These are phyloP conservation scores for Phyllotis vaccarum DNA, from an alignment of 2,797 vertebrate species.

Conservation along the genomic window DNA sequence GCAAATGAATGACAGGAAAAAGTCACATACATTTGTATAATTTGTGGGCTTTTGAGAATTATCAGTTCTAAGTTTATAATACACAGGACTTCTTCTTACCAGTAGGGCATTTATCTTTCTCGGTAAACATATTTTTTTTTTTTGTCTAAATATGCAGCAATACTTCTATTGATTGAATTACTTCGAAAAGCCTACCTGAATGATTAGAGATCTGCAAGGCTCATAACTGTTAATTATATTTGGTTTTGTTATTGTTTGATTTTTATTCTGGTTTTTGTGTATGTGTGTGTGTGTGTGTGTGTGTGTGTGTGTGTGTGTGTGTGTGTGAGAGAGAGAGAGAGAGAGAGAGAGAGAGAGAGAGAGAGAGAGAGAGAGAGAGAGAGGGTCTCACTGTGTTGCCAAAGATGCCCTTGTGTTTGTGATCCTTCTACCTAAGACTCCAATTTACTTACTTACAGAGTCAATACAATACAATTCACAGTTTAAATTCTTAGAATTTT, in stretches of 20 bases:
- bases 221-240: neutral
- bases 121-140: slow-evolving; percentile 62
- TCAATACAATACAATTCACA: neutral
- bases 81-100: slow-evolving; percentile 61
- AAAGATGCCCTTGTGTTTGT: neutral
- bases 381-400: neutral
- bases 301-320: neutral
- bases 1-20: slow-evolving; percentile 76
- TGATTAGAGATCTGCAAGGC: slow-evolving; percentile 42
- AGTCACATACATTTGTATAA: slow-evolving; percentile 77
- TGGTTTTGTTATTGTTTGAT: neutral
- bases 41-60: slow-evolving; percentile 77
- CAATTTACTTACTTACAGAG: slow-evolving; percentile 32
- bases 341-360: too few relatives aligned
- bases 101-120: slow-evolving; percentile 60
- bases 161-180: slow-evolving; percentile 64
- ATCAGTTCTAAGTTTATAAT: slow-evolving; percentile 71
- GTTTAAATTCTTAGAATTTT: slow-evolving; percentile 3
- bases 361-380: too few relatives aligned
- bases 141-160: slow-evolving; percentile 25
- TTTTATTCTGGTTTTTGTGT: neutral
- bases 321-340: too few relatives aligned
- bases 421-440: neutral
- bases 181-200: slow-evolving; percentile 41
- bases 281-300: neutral